phyloP scores from a whole-genome alignment of 2,113 vertebrate genomes.

The Colistium nudipinnis region DNA sequence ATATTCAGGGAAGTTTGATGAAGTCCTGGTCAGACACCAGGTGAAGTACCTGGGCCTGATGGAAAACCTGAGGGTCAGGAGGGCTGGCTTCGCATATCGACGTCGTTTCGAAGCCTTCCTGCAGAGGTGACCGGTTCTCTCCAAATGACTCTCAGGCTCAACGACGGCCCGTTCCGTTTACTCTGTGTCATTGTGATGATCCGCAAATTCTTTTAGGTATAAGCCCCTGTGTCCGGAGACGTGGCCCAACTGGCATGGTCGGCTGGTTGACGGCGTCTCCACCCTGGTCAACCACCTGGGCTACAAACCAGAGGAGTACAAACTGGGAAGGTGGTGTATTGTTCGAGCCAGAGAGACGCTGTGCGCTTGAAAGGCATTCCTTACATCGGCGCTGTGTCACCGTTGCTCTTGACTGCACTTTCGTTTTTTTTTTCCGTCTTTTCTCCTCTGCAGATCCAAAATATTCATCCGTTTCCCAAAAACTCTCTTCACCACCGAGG shows the following conservation, averaged over 20 bases:
- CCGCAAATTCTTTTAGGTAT: slow-evolving; percentile 81
- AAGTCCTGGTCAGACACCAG: slow-evolving; percentile 94
- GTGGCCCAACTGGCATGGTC: slow-evolving; percentile 92
- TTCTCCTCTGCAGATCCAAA: slow-evolving; percentile 88
- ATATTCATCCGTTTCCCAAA: slow-evolving; percentile 99
- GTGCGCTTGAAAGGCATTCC: not conserved
- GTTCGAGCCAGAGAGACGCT: not conserved
- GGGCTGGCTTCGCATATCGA: slow-evolving; percentile 96
- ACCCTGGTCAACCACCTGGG: slow-evolving; percentile 91
- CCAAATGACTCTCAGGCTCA: not conserved
- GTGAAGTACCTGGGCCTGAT: slow-evolving; percentile 98
- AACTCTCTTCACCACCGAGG: slow-evolving; percentile 96
- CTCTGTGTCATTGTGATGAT: not conserved
- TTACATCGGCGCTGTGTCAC: not conserved
- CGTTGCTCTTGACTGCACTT: not conserved
- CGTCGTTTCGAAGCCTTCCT: slow-evolving; percentile 93
- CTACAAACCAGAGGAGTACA: slow-evolving; percentile 95
- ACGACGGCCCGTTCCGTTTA: not conserved
- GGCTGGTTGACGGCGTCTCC: slow-evolving; percentile 89
- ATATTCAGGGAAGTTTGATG: slow-evolving; percentile 94
- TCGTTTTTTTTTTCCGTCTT: not conserved
- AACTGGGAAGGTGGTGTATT: slow-evolving; percentile 90
- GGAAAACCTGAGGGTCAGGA: slow-evolving; percentile 94
- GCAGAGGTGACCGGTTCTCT: slow-evolving; percentile 83
- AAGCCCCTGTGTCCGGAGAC: slow-evolving; percentile 96